These are phyloP conservation scores for Larimichthys polyactis DNA, from an alignment of 2,113 vertebrate genomes.

Conservation along the genomic window DNA sequence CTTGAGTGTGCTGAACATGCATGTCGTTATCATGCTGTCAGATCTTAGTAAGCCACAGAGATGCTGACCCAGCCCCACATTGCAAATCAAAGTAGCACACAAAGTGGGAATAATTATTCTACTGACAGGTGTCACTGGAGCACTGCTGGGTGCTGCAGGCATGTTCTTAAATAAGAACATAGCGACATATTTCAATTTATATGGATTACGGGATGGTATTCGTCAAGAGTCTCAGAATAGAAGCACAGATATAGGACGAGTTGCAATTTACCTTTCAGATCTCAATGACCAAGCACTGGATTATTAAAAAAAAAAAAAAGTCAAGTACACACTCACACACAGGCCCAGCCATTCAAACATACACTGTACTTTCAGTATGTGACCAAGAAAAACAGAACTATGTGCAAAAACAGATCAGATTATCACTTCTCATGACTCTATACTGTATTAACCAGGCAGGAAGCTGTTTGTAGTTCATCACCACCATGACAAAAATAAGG, in stretches of 20 bases:
- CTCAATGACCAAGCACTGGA: conserved; percentile 34
- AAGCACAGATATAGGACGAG: conserved; percentile 51
- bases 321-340: conserved; percentile 51
- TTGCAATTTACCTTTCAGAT: conserved; percentile 49
- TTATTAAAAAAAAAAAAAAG: conserved; percentile 17
- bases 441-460: conserved; percentile 48
- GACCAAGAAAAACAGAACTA: conserved; percentile 48
- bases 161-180: conserved; percentile 39
- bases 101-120: conserved; percentile 14
- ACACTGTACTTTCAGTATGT: conserved; percentile 38
- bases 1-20: conserved; percentile 62
- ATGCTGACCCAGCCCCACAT: conserved; percentile 20
- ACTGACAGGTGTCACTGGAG: conserved; percentile 21
- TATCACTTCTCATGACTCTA: conserved; percentile 56
- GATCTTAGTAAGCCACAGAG: conserved; percentile 37
- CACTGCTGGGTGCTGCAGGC: neutral
- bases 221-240: conserved; percentile 46
- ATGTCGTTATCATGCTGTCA: conserved; percentile 60
- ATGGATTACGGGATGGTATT: conserved; percentile 21
- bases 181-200: conserved; percentile 38
- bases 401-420: conserved; percentile 63
- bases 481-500: conserved; percentile 51
- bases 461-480: conserved; percentile 50
- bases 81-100: conserved; percentile 42
- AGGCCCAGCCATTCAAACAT: conserved; percentile 42